Percentiles rank a stretch among this genome's conserved stretches.
These are phyloP conservation scores for Myioborus melanocephalus DNA, from an alignment of 2,797 vertebrate species.

Conservation along the genomic window DNA sequence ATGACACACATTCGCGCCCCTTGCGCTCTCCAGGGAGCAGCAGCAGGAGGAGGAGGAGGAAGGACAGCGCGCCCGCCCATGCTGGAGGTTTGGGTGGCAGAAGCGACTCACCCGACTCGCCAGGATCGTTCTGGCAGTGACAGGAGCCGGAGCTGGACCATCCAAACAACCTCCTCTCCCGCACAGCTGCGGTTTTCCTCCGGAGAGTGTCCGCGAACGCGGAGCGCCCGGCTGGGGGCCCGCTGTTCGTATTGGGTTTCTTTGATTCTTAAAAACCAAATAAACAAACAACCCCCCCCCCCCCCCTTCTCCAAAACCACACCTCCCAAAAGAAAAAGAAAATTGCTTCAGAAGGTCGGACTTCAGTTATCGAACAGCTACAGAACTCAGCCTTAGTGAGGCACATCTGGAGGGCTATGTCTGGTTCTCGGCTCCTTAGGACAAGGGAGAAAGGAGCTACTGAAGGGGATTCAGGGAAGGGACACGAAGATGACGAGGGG, in stretches of 20 bases:
- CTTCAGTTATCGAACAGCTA: background rate
- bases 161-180: no score
- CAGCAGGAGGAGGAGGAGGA: background rate
- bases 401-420: accelerated
- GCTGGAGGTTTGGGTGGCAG: background rate
- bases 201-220: accelerated
- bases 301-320: no score
- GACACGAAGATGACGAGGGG: background rate
- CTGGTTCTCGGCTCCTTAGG: background rate
- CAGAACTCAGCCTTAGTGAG: background rate
- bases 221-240: no score
- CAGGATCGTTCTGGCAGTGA: background rate
- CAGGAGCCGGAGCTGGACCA: background rate
- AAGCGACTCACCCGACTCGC: background rate
- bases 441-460: background rate
- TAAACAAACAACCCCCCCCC: no score
- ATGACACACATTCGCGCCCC: background rate
- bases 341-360: no score
- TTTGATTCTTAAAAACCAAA: background rate
- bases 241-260: accelerated
- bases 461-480: background rate
- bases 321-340: no score
- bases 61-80: background rate
- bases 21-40: background rate
- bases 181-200: background rate